Evolutionary conservation across 2,888 invertebrate species (phyloP).

Genomic region (Geophilus truncorum): DNA sequence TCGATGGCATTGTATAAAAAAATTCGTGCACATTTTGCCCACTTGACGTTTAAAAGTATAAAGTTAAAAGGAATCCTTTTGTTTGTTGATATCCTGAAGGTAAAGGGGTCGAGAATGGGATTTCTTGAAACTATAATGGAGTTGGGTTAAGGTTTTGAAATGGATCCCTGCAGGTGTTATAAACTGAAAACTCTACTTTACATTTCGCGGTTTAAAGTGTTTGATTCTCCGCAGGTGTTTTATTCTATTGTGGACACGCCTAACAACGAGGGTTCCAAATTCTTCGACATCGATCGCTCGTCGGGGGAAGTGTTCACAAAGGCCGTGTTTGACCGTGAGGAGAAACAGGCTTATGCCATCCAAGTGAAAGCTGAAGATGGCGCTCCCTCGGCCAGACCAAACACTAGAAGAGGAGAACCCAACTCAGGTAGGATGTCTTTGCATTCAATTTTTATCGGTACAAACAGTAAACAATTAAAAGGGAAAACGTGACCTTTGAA

Average conservation of each 20-base stretch:
- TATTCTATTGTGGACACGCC: constrained; percentile 89
- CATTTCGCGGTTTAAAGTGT: neutral
- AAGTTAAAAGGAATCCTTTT: no score
- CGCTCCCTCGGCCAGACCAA: constrained; percentile 90
- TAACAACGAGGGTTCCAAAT: constrained; percentile 88
- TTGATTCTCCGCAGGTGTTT: constrained; percentile 64
- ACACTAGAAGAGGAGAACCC: constrained; percentile 78
- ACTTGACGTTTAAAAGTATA: no score
- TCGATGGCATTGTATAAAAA: no score
- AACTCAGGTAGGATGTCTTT: constrained; percentile 79
- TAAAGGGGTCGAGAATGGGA: no score
- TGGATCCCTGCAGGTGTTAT: neutral
- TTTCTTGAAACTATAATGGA: no score
- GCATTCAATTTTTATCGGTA: neutral
- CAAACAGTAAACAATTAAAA: neutral
- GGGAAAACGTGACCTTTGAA: no score
- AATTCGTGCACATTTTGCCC: no score
- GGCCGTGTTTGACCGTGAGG: constrained; percentile 90
- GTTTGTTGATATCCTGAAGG: no score
- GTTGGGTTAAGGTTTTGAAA: neutral
- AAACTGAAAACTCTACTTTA: neutral
- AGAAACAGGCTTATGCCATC: constrained; percentile 91
- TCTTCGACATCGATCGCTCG: constrained; percentile 92
- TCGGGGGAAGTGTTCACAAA: constrained; percentile 94
- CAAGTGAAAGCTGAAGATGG: constrained; percentile 96